These are phyloP conservation scores for Patiria miniata DNA, from an alignment of 35 echinoderm and acorn worm species.

Conservation along the genomic window DNA sequence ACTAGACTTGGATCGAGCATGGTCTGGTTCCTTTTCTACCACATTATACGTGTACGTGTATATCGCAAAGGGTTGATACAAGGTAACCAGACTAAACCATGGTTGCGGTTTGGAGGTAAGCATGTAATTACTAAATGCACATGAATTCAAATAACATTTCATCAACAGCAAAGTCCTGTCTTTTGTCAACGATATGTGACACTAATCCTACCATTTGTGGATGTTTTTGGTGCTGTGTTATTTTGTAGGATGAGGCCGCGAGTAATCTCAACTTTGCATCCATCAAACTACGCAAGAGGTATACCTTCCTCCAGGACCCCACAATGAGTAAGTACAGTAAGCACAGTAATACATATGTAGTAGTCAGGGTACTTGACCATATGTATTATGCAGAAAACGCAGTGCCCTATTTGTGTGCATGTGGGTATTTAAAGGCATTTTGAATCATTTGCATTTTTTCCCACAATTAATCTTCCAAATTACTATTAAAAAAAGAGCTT, in stretches of 20 bases:
- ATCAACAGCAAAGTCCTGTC: not conserved
- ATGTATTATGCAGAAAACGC: too few relatives aligned
- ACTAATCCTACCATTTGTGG: not conserved
- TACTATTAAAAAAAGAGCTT: too few relatives aligned
- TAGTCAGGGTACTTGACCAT: not conserved
- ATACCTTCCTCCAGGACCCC: constrained; percentile 95
- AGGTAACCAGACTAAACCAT: not conserved
- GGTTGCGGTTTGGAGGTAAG: not conserved
- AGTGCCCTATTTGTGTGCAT: not conserved
- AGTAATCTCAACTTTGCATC: constrained; percentile 98
- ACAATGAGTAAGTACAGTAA: constrained; percentile 72
- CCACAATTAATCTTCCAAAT: too few relatives aligned
- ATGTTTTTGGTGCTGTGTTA: constrained; percentile 15
- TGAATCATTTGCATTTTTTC: too few relatives aligned
- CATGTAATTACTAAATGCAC: too few relatives aligned
- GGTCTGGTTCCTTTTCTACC: not conserved
- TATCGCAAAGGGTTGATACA: too few relatives aligned
- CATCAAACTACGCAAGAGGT: constrained; percentile 86
- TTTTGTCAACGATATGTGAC: not conserved
- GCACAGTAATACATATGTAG: not conserved
- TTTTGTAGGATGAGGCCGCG: constrained; percentile 41
- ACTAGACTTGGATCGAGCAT: not conserved
- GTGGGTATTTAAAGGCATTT: too few relatives aligned
- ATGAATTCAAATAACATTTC: not conserved
- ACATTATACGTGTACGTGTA: not conserved